Evolutionary conservation across 2,113 vertebrate species (phyloP), one percentile per base, ranked within the genome.

Genomic region (Beaufortia kweichowensis): DNA sequence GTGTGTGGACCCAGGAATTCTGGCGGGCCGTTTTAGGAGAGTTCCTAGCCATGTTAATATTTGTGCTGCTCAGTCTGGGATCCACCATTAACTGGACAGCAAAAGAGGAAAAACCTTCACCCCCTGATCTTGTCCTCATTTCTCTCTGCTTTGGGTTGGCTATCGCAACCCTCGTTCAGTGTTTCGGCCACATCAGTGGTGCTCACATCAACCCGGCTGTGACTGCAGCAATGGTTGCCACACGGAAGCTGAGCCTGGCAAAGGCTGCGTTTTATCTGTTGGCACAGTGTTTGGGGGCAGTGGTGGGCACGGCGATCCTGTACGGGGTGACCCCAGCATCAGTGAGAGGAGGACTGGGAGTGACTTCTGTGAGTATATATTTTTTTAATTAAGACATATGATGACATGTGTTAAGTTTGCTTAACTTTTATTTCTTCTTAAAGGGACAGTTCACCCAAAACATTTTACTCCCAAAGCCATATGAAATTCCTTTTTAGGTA

Each of bases 81-180:
- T 98, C 96, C 77, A 98, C 97, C 0, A 93, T 98, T 82, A 94
- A 94, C 86, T 99, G 97, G 96, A 87, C 91, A 0, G 90, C 92
- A 21, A 83, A 82, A 1, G 86, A 87, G 2, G 94, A 94, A 33
- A 93, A 92, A 5, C 92, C 94, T 6, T 84, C 92, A 3, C 93
- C 95, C 0, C 89, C 93, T 7, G 93, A 97, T 87, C 91, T 95
- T 79, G 92, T 98, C 59, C 95, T 97, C 39, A 97, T 98, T 85
- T 94, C 97, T 12, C 94, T 98, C 6, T 97, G 95, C 90, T 98
- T 98, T 61, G 96, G 96, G 80, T 93, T 99, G 80, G 95, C 94
- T 90, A 97, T 98, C 7, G 96, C 96, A 17, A 98, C 96, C n/a
- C 94, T 98, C 91, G 95, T 97, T 79, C 97, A 98, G 75, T 96